Base-by-base conservation (phyloP, 1,140 invertebrate species). In the Magallana ariakensis region DNA sequence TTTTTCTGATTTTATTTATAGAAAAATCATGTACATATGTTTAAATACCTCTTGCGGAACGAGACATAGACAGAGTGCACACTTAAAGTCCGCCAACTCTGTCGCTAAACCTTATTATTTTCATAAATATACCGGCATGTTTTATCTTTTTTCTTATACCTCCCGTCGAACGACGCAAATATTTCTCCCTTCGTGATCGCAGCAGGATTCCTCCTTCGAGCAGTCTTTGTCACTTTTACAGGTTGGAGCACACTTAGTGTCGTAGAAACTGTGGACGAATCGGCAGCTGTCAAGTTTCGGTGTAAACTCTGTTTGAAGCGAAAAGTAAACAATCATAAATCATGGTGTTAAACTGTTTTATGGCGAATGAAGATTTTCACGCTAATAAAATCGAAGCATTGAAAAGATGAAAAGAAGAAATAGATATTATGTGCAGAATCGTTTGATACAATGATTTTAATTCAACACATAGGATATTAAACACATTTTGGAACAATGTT, bases 151-250 rank as follows among this genome's bases (percentile, higher is more conserved):
- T n/a, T 13, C n/a, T n/a, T 80, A 53, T 55, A 82, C 80, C 46
- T 82, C 80, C 54, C 6, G 57, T 16, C n/a, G 57, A 2, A 84
- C 26, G 4, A 84, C 82, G 53, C 82, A 84, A 26, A 84, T 60
- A 19, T 84, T 84, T 19, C 26, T 60, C 5, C 56, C n/a, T 7
- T 58, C 26, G 22, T 56, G 82, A 19, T 84, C 57, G 46, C 82
- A 84, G 56, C 82, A 84, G 0, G n/a, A 19, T 56, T 84, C 82
- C 1, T 60, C 82, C 15, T 60, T 60, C 1, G 19, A 1, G 13
- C 82, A 84, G 55, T 57, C 55, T n/a, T 4, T 9, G 22, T 60
- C 57, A 8, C 13, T 60, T 16, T 33, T 46, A 56, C 82, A 84
- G 53, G 6, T 57, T 15, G 15, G 15, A 10, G 56, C 9, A 56